Base-by-base conservation (phyloP, 2,113 vertebrate genomes). In the Lampris incognitus region DNA sequence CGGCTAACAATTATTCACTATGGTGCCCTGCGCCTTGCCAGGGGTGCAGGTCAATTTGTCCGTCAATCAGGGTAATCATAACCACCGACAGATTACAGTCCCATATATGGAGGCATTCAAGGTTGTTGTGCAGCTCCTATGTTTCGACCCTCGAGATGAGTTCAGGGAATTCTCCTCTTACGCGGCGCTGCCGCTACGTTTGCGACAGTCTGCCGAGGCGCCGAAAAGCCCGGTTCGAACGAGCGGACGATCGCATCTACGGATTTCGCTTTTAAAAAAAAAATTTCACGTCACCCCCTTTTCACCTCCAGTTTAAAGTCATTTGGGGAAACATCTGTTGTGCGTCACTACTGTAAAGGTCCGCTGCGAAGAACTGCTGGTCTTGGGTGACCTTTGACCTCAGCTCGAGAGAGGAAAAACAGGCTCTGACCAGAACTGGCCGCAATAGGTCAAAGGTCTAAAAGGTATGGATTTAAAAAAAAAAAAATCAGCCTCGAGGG, bases 101-200 rank as follows among this genome's bases (percentile, higher is more conserved):
- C 74, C 72, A 36, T 79, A 69, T 64, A 66, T 9, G 57, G 70
- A 58, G 46, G 0, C 49, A 75, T 51, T 77, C 80, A 73, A 73
- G 81, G 84, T 72, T 55, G 79, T 2, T 38, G 55, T 66, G 42
- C 6, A 42, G 65, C 54, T 74, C 56, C 44, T 49, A 80, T 40
- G 38, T 8, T 36, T 55, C 70, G 61, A 67, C 77, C 63, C 73
- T 81, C 76, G 3, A 42, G 66, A 51, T 57, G 77, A 85, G 83
- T 88, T 83, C 86, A 92, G 84, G 84, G 89, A 89, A 69, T 57
- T 2, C 3, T 82, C 68, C 2, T 7, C 72, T 82, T 76, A 83
- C 74, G 24, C 24, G 24, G 24, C 24, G 24, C 24, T 24, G 24
- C 24, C 24, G 24, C 24, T 24, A 24, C 24, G 24, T 24, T 24